A percentile compares a stretch with the other conserved stretches of the same genome.
These are phyloP conservation scores for Ophonus ardosiacus DNA, from an alignment of 2,888 invertebrate species.

Conservation along the genomic window DNA sequence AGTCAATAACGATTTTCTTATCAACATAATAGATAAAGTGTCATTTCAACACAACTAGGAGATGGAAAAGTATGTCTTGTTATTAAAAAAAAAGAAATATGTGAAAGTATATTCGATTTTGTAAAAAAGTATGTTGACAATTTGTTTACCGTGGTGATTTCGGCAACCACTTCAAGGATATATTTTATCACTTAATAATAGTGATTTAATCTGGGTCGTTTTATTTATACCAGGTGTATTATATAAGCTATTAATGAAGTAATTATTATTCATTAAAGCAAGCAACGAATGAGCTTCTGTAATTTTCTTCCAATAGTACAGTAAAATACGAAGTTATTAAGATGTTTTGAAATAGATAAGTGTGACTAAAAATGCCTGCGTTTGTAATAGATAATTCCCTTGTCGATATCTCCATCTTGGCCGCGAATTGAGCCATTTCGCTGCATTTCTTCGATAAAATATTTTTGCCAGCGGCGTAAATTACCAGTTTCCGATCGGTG, in stretches of 20 bases:
- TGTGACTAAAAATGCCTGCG: background rate
- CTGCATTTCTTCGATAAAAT: constrained; percentile 47
- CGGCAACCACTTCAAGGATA: background rate
- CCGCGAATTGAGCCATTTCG: constrained; percentile 39
- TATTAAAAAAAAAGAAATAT: too few species aligned
- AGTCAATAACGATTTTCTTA: too few species aligned
- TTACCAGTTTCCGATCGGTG: constrained; percentile 26
- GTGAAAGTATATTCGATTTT: too few species aligned
- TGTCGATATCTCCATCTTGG: background rate
- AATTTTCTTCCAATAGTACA: background rate
- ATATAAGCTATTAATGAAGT: background rate
- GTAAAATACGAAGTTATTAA: constrained; percentile 17
- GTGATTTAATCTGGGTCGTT: background rate
- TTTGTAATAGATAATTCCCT: background rate
- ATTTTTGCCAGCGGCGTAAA: constrained; percentile 51
- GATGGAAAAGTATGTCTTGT: too few species aligned
- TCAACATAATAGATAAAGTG: too few species aligned
- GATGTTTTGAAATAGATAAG: background rate
- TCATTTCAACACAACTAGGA: too few species aligned
- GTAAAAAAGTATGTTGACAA: background rate
- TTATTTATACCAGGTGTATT: background rate
- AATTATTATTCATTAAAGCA: constrained; percentile 1
- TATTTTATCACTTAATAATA: constrained; percentile 8
- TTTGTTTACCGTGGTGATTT: background rate
- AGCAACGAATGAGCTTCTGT: background rate